These are phyloP conservation scores for Madoqua kirkii DNA, from an alignment of 2,113 vertebrate species.

Conservation along the genomic window DNA sequence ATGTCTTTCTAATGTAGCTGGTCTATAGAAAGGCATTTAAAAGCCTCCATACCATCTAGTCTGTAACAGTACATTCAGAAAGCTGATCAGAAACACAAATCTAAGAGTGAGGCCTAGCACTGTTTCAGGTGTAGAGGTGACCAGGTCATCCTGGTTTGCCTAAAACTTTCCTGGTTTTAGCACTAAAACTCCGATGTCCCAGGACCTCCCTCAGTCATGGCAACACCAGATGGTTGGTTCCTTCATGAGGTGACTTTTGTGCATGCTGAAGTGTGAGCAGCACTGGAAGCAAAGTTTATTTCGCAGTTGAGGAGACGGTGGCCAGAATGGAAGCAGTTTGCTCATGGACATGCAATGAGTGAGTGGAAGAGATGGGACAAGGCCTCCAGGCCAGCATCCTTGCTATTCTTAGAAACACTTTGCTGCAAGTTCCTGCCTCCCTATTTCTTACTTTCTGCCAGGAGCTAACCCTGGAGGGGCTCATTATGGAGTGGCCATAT, in stretches of 20 bases:
- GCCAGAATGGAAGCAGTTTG: not conserved
- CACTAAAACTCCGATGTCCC: not conserved
- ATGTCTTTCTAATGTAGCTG: not conserved
- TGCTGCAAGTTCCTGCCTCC: not conserved
- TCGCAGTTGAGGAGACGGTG: not conserved
- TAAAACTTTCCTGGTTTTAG: not conserved
- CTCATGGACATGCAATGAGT: not conserved
- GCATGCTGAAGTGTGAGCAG: not conserved
- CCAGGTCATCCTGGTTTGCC: not conserved
- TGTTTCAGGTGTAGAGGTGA: not conserved
- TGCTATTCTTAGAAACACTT: not conserved
- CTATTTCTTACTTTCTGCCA: not conserved
- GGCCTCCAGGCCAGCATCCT: not conserved
- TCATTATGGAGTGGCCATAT: slow-evolving; percentile 12
- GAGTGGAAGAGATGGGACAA: not conserved
- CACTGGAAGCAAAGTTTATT: not conserved
- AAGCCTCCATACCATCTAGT: not conserved
- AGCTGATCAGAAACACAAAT: not conserved
- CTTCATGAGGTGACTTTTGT: not conserved
- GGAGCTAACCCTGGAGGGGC: slow-evolving; percentile 22
- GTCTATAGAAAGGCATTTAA: not conserved
- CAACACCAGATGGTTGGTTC: not conserved
- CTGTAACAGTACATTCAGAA: not conserved
- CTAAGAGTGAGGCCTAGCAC: too few relatives aligned
- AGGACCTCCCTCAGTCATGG: not conserved